Evolutionary conservation across 2,113 vertebrate species (phyloP), one percentile per base, ranked within the genome.

Genomic region (Albula goreensis): DNA sequence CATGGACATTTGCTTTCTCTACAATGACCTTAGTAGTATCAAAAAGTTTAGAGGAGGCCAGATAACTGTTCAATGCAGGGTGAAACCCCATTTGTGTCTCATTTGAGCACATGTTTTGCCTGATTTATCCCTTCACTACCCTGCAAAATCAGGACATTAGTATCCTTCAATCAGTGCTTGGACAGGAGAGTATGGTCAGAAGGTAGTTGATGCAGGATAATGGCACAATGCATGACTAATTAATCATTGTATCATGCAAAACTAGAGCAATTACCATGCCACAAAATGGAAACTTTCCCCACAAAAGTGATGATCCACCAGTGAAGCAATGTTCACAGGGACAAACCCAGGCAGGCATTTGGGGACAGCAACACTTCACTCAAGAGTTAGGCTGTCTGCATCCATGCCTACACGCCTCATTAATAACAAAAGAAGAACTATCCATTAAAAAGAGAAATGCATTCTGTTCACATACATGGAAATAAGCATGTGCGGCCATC

Each of bases 321-420:
- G 70, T 74, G n/a, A 74, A 74, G 11, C 4, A 3, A 74, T 74
- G 70, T 10, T n/a, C 5, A 74, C n/a, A 74, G 70, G 22, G 2
- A 22, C 70, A 31, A 10, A 74, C n/a, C 31, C 12, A 12, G 89
- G 89, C 88, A 3, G 86, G 86, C 87, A 85, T n/a, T 85, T 48
- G 19, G n/a, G 19, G 17, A n/a, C 49, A 49, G 53, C 78, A 85
- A 79, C 57, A 78, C 31, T 74, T 77, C 83, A 51, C 56, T 50
- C 63, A 56, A 48, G 60, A 25, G 70, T 22, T n/a, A 31, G 10
- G 78, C 74, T 13, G 31, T 70, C 50, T 49, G 80, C 50, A 80
- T 79, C 53, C 80, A 22, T 70, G 53, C 49, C 50, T 66, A 22
- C 15, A 52, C 15, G 0, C 31, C 31, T 85, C 85, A 80, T 83